These are phyloP conservation scores for Cryptus viduatorius DNA, from an alignment of 2,888 invertebrate genomes.

Conservation along the genomic window DNA sequence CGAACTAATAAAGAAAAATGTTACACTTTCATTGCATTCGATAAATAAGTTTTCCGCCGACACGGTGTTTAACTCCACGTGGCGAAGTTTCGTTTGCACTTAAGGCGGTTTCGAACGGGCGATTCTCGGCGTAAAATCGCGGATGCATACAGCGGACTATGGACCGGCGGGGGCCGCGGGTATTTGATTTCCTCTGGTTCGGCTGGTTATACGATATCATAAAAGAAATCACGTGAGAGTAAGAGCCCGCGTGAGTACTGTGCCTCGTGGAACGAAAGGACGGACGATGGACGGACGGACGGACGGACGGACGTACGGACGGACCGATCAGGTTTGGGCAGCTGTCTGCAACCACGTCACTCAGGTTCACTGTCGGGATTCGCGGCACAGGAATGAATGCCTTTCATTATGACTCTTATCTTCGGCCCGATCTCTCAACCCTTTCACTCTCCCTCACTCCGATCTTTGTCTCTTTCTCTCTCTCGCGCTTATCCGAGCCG, in stretches of 20 bases:
- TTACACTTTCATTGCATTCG: not conserved
- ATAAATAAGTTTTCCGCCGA: not conserved
- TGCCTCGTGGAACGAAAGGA: slow-evolving; percentile 61
- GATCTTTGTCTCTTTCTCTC: slow-evolving; percentile 47
- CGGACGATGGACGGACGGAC: slow-evolving; percentile 68
- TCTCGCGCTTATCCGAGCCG: slow-evolving; percentile 48
- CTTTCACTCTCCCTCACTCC: slow-evolving; percentile 40
- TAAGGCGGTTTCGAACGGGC: slow-evolving; percentile 1
- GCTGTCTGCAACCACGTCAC: slow-evolving; percentile 85
- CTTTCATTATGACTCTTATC: slow-evolving; percentile 84
- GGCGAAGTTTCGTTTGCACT: slow-evolving; percentile 7
- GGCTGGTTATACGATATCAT: slow-evolving; percentile 83
- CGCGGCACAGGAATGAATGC: slow-evolving; percentile 82
- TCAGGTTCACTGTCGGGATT: slow-evolving; percentile 82
- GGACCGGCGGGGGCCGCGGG: slow-evolving; percentile 36
- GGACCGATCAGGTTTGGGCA: slow-evolving; percentile 84
- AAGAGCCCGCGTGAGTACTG: slow-evolving; percentile 45
- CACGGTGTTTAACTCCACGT: not conserved
- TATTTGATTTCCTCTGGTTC: slow-evolving; percentile 74
- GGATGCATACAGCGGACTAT: slow-evolving; percentile 30
- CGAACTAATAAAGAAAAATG: not conserved
- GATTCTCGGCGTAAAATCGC: slow-evolving; percentile 45
- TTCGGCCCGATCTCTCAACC: slow-evolving; percentile 77
- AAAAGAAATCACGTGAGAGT: slow-evolving; percentile 80
- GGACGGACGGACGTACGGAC: slow-evolving; percentile 73